These are phyloP conservation scores for Accipiter virgatus DNA, from an alignment of 2,113 vertebrate genomes.

Conservation along the genomic window DNA sequence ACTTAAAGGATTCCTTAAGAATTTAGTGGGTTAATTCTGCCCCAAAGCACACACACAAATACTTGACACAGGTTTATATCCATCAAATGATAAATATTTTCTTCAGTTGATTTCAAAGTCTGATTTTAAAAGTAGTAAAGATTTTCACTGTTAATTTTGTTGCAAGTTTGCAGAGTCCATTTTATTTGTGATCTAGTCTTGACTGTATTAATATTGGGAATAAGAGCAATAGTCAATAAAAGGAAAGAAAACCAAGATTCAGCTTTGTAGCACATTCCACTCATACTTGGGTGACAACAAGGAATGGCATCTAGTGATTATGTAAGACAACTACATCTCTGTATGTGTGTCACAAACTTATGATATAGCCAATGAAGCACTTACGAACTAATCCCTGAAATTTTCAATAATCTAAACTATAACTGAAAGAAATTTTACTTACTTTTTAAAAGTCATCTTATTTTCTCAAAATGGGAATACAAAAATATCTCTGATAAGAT, in stretches of 20 bases:
- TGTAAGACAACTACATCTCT: neutral
- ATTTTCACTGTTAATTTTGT: neutral
- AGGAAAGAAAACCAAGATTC: neutral
- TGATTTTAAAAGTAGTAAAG: neutral
- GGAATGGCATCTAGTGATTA: neutral
- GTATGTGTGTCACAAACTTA: neutral
- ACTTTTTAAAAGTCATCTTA: neutral
- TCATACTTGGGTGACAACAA: neutral
- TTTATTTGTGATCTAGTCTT: neutral
- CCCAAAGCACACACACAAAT: fast-evolving
- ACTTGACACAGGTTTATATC: neutral
- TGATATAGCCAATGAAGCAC: neutral
- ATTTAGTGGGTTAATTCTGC: neutral
- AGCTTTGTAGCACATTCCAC: neutral
- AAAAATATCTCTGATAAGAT: neutral
- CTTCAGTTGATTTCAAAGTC: neutral
- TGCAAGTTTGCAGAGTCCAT: neutral
- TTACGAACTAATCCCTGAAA: neutral
- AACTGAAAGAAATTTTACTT: neutral
- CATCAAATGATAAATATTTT: neutral
- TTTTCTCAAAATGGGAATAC: neutral
- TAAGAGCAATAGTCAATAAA: neutral
- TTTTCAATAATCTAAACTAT: neutral
- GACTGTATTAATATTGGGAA: neutral
- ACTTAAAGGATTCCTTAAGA: neutral